phyloP scores from a whole-genome alignment of 2,888 invertebrate genomes.

The Melikaiella ostensackeni region DNA sequence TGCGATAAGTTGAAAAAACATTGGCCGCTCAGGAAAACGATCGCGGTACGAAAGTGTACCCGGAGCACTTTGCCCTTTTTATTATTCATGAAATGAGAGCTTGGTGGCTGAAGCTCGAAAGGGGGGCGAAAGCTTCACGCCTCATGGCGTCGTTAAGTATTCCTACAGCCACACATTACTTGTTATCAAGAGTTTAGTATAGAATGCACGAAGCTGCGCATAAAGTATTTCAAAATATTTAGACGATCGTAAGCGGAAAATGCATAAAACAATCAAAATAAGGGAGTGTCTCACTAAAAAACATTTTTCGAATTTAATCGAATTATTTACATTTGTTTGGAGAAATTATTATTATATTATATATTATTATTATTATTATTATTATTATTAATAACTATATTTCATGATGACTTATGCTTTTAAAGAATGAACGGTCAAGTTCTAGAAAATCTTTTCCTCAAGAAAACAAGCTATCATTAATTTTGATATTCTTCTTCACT shows the following conservation, averaged over 20 bases:
- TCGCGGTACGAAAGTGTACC: conserved; percentile 57
- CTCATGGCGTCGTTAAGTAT: conserved; percentile 55
- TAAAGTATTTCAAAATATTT: neutral
- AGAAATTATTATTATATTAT: too few species aligned
- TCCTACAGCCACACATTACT: conserved; percentile 50
- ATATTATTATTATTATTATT: too few species aligned
- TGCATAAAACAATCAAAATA: neutral
- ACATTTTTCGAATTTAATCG: too few species aligned
- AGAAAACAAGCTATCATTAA: too few species aligned
- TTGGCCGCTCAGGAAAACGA: conserved; percentile 68
- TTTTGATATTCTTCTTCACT: too few species aligned
- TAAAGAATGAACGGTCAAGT: too few species aligned
- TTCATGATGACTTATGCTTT: too few species aligned
- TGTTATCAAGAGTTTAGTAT: conserved; percentile 50
- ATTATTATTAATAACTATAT: too few species aligned
- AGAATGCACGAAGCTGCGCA: conserved; percentile 18
- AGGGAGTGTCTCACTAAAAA: too few species aligned
- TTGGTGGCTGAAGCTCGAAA: conserved; percentile 55
- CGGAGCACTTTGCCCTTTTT: conserved; percentile 69
- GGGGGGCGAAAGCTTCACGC: conserved; percentile 43
- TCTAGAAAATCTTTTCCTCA: too few species aligned
- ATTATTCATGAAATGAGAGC: conserved; percentile 75
- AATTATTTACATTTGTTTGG: too few species aligned
- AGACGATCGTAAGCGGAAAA: neutral
- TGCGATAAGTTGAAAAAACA: conserved; percentile 74